Evolutionary conservation across 1,140 invertebrate genomes (phyloP).

Genomic region (Trialeurodes vaporariorum): DNA sequence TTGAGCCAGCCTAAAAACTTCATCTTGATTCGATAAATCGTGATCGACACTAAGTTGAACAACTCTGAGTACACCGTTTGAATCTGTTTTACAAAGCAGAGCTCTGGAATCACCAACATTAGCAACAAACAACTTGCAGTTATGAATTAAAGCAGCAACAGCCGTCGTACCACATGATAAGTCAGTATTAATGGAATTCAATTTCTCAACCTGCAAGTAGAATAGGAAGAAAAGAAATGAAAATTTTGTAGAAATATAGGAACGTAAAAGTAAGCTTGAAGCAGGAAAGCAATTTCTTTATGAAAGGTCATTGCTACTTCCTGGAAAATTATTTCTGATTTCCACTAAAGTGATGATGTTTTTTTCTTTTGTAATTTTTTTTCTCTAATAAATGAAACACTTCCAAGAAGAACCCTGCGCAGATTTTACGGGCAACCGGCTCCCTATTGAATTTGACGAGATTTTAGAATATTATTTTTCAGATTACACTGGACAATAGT

Average conservation of each 20-base stretch:
- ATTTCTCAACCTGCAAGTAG: slow-evolving; percentile 40
- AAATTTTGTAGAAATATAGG: background rate
- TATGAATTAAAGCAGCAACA: slow-evolving; percentile 62
- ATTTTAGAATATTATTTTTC: no score
- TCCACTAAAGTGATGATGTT: no score
- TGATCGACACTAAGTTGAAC: slow-evolving; percentile 73
- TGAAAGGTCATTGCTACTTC: no score
- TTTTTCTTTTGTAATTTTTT: no score
- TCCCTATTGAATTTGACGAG: no score
- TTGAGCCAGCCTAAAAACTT: slow-evolving; percentile 56
- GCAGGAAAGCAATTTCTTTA: background rate
- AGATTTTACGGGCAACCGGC: no score
- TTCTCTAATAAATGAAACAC: no score
- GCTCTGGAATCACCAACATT: slow-evolving; percentile 73
- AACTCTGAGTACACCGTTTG: slow-evolving; percentile 65
- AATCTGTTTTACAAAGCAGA: slow-evolving; percentile 67
- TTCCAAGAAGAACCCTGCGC: no score
- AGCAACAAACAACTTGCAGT: slow-evolving; percentile 63
- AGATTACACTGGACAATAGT: no score
- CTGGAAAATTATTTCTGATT: no score
- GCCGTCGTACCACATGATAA: slow-evolving; percentile 61
- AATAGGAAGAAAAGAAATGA: no score
- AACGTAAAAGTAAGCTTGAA: background rate
- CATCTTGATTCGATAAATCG: slow-evolving; percentile 70
- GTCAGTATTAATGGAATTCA: slow-evolving; percentile 43